Percentiles rank a stretch among this genome's conserved stretches.
phyloP scores from a whole-genome alignment of 2,113 vertebrate species.

The Pristiophorus japonicus region DNA sequence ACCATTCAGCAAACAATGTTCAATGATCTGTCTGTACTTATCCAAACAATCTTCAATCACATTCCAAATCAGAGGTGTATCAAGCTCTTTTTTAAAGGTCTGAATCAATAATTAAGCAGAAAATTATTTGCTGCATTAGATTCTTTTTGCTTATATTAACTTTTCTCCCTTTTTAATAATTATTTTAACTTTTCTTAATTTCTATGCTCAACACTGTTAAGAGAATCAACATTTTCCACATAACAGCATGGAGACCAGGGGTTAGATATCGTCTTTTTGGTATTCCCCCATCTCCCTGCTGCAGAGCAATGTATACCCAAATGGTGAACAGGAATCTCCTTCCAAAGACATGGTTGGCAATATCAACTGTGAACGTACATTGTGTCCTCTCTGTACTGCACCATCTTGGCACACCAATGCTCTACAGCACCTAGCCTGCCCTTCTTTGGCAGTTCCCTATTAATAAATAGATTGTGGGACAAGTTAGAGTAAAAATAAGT shows the following conservation, averaged over 20 bases:
- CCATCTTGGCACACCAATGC: background rate
- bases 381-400: background rate
- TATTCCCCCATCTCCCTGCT: background rate
- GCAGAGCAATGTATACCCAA: background rate
- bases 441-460: background rate
- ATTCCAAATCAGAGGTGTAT: background rate
- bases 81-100: background rate
- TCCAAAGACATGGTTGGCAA: slow-evolving; percentile 5
- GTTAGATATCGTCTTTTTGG: background rate
- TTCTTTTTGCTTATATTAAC: background rate
- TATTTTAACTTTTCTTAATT: background rate
- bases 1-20: background rate
- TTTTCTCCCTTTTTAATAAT: background rate
- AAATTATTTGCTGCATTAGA: background rate
- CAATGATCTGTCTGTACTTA: background rate
- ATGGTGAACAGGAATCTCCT: background rate
- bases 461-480: background rate
- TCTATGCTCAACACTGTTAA: background rate
- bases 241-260: background rate
- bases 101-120: background rate
- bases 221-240: background rate
- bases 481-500: background rate
- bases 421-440: background rate
- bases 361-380: background rate
- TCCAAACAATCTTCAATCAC: background rate